These are phyloP conservation scores for Tinea trinotella DNA, from an alignment of 2,888 invertebrate species.

Conservation along the genomic window DNA sequence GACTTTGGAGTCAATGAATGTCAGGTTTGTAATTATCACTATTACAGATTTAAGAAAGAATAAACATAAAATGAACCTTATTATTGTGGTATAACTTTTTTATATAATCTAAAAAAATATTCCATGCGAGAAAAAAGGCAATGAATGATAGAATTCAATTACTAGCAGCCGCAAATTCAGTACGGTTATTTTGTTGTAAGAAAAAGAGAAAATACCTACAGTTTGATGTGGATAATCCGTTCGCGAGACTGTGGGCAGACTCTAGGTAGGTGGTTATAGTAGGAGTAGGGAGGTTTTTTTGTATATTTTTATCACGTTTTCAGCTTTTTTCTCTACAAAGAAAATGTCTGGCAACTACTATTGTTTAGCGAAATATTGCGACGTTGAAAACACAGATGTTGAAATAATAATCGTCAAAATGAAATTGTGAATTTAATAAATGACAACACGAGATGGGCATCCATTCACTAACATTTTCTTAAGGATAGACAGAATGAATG, in stretches of 20 bases:
- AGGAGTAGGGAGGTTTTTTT: background rate
- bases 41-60: no score
- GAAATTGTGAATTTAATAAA: background rate
- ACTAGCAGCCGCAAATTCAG: constrained; percentile 5
- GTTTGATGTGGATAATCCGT: background rate
- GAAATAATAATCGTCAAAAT: background rate
- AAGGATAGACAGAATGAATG: no score
- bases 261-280: background rate
- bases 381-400: background rate
- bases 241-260: constrained; percentile 2
- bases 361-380: background rate
- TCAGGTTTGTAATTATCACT: no score
- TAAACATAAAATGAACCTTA: no score
- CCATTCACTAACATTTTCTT: no score
- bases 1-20: no score
- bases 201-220: background rate
- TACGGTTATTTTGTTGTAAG: background rate
- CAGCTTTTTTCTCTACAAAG: background rate
- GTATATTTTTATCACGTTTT: background rate
- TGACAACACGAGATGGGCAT: no score
- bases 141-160: constrained; percentile 7
- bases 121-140: background rate
- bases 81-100: background rate
- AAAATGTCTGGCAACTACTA: background rate
- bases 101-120: background rate